phyloP scores from a whole-genome alignment of 2,888 invertebrate species.

The Dolomedes plantarius region DNA sequence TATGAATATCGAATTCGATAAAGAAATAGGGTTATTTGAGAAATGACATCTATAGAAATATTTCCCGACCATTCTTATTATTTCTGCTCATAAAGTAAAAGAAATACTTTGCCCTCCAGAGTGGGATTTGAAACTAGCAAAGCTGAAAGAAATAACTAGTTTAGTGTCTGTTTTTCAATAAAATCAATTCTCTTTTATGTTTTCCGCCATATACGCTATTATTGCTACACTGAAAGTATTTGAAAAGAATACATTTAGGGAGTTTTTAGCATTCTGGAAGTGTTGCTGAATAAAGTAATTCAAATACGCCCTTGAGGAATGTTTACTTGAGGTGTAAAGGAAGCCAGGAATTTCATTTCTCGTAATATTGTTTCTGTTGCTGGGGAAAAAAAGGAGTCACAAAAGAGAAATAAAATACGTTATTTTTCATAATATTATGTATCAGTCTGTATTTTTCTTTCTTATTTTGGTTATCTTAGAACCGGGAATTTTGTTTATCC shows the following conservation, averaged over 20 bases:
- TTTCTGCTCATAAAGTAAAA: constrained; percentile 14
- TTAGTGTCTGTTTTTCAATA: constrained; percentile 12
- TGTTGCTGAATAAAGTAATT: not conserved
- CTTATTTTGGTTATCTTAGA: not conserved
- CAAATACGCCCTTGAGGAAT: not conserved
- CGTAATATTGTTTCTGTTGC: not conserved
- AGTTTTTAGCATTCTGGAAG: not conserved
- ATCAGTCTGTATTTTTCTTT: not conserved
- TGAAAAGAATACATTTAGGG: not conserved
- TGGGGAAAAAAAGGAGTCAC: not conserved
- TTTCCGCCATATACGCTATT: not conserved
- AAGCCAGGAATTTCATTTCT: not conserved
- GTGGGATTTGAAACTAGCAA: not conserved
- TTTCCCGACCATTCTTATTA: constrained; percentile 8
- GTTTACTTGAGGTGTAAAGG: constrained; percentile 2
- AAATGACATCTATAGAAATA: constrained; percentile 2
- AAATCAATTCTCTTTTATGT: constrained; percentile 3
- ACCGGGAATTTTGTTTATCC: not conserved
- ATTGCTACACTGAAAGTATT: not conserved
- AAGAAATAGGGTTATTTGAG: constrained; percentile 3
- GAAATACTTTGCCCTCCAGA: not conserved
- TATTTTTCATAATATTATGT: too few species aligned
- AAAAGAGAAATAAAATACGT: not conserved
- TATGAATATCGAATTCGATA: constrained; percentile 14
- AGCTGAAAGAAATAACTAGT: constrained; percentile 9